These are phyloP conservation scores for Taenioides sp. DNA, from an alignment of 2,797 vertebrate species.

Conservation along the genomic window DNA sequence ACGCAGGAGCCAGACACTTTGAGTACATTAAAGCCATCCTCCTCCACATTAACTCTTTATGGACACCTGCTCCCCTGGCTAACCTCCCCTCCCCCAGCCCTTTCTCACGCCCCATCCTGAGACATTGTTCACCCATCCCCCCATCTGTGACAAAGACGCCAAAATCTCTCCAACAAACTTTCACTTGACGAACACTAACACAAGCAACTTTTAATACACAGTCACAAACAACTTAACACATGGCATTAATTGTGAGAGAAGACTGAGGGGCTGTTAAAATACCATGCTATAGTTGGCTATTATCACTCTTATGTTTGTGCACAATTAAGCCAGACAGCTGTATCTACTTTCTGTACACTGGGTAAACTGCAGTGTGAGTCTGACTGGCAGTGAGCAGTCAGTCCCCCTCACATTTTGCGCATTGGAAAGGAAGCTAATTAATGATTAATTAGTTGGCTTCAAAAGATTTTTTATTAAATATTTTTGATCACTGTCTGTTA, in stretches of 20 bases:
- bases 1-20: conserved; percentile 3
- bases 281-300: conserved; percentile 50
- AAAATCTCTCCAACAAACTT: conserved; percentile 18
- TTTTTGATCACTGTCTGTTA: conserved; percentile 68
- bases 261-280: conserved; percentile 37
- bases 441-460: conserved; percentile 78
- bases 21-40: conserved; percentile 37
- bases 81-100: conserved; percentile 35
- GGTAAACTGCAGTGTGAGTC: conserved; percentile 50
- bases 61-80: conserved; percentile 71
- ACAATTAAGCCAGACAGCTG: conserved; percentile 67
- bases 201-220: conserved; percentile 12
- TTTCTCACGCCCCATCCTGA: conserved; percentile 24
- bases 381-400: conserved; percentile 71
- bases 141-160: conserved; percentile 47
- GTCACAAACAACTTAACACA: conserved; percentile 20
- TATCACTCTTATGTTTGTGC: conserved; percentile 58
- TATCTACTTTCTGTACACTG: conserved; percentile 52
- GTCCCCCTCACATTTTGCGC: conserved; percentile 51
- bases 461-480: conserved; percentile 52
- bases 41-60: conserved; percentile 65
- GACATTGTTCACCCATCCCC: conserved; percentile 27
- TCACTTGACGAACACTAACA: conserved; percentile 19
- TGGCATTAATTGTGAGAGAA: conserved; percentile 40
- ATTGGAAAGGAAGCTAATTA: conserved; percentile 74